Evolutionary conservation across 2,113 vertebrate species (phyloP), one percentile per base, ranked within the genome.

Genomic region (Brachirus orientalis): DNA sequence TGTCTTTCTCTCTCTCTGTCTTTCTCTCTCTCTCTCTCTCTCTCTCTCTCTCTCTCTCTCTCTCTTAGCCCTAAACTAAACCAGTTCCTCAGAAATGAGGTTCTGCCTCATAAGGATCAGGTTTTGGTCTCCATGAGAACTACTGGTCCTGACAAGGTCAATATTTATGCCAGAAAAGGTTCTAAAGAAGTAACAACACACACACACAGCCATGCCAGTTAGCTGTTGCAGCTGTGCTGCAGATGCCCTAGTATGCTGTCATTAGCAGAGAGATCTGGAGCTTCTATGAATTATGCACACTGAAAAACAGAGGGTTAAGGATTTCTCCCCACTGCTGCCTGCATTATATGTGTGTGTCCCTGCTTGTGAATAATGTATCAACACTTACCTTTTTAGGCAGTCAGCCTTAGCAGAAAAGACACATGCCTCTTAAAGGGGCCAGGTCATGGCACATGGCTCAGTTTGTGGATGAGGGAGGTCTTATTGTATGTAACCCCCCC

Each of bases 271-370:
- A 91, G 89, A 91, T 91, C 86, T 92, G 85, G 89, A 85, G 86
- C 87, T 92, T 83, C 80, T 89, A 89, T 92, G 88, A 92, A 92
- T 92, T 87, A 92, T 92, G 91, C 87, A 91, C 73, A 80, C 80
- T 72, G 88, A 86, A 89, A 87, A 88, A 91, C 90, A 88, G 87
- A 89, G 87, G 78, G 81, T 88, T 82, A 86, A 90, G 83, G 80
- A 87, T 84, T 86, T 83, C 86, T 88, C 74, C 78, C 53, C 75
- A 83, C 69, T 80, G 62, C 58, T 89, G 73, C 57, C 22, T 78
- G 70, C 35, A 37, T 48, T 71, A 53, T 72, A 47, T 75, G 73
- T 82, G 75, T 73, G 83, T 77, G 75, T 86, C 55, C 69, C 69
- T 72, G 45, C 69, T 77, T 64, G 68, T 90, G 86, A 92, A 91